phyloP scores from a whole-genome alignment of 2,888 invertebrate species.

The Crioceris asparagi region DNA sequence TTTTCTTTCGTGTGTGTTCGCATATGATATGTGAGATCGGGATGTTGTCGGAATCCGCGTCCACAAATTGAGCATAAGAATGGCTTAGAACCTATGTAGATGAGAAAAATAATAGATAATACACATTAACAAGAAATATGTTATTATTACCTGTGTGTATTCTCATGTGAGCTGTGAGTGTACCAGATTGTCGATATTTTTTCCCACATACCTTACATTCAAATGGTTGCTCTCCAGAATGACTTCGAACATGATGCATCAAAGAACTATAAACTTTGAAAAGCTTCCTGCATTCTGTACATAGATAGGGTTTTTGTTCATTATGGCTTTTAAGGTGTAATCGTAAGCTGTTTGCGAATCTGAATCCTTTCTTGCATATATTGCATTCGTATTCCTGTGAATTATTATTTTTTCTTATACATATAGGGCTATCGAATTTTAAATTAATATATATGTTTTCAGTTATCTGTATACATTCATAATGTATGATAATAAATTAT shows the following conservation, averaged over 20 bases:
- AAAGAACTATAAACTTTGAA: conserved; percentile 30
- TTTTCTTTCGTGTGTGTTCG: conserved; percentile 33
- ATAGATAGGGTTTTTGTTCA: conserved; percentile 9
- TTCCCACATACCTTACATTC: conserved; percentile 31
- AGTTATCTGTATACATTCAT: too few species aligned
- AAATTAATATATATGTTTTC: too few species aligned
- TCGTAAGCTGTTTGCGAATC: conserved; percentile 7
- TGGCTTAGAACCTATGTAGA: conserved; percentile 13
- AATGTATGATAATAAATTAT: too few species aligned
- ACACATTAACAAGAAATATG: not conserved
- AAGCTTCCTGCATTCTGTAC: conserved; percentile 13
- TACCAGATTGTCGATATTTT: conserved; percentile 31
- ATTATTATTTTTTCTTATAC: too few species aligned
- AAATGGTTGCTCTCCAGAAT: conserved; percentile 31
- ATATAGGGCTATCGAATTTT: too few species aligned
- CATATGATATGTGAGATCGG: conserved; percentile 33
- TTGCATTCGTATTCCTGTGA: conserved; percentile 13
- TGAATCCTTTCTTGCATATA: conserved; percentile 9
- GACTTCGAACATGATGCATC: conserved; percentile 30
- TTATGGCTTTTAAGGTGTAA: conserved; percentile 11
- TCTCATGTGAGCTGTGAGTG: conserved; percentile 32
- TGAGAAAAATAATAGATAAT: not conserved
- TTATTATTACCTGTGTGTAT: conserved; percentile 29
- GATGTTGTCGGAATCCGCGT: conserved; percentile 23
- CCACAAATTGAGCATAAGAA: conserved; percentile 22